These are phyloP conservation scores for Hypolimnas misippus DNA, from an alignment of 2,888 invertebrate genomes.

Conservation along the genomic window DNA sequence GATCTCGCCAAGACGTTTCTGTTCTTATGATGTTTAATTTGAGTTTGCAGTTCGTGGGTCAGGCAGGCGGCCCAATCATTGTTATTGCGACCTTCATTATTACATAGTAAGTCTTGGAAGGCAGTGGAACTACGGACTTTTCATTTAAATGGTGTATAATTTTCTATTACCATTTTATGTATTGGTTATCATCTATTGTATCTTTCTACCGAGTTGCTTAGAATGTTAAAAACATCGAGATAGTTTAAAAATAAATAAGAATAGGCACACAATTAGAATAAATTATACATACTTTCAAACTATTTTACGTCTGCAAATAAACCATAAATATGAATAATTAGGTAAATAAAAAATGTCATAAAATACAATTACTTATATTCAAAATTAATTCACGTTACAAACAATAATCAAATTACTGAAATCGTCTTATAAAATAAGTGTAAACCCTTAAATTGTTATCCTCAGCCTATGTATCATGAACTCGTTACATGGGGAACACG, in stretches of 20 bases:
- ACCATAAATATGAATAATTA: too few species aligned
- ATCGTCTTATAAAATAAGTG: conserved; percentile 7
- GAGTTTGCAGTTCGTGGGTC: conserved; percentile 79
- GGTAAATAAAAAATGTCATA: too few species aligned
- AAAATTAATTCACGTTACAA: too few species aligned
- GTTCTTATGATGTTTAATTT: conserved; percentile 83
- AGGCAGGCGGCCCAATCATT: conserved; percentile 68
- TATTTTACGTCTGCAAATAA: too few species aligned
- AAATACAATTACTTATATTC: too few species aligned
- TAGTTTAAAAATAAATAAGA: too few species aligned
- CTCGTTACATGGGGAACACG: conserved; percentile 60
- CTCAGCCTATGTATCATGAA: conserved; percentile 48
- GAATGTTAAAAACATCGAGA: too few species aligned
- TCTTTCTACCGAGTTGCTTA: too few species aligned
- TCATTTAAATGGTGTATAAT: conserved; percentile 12
- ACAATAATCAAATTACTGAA: too few species aligned
- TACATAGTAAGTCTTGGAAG: conserved; percentile 24
- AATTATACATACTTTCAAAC: too few species aligned
- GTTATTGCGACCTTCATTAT: conserved; percentile 68
- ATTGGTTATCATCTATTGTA: not conserved
- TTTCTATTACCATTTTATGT: conserved; percentile 27
- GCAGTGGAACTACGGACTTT: conserved; percentile 5
- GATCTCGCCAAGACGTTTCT: conserved; percentile 81
- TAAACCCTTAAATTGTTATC: not conserved
- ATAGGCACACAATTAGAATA: too few species aligned